Evolutionary conservation across 2,113 vertebrate species (phyloP).

Genomic region (Salvelinus sp.): DNA sequence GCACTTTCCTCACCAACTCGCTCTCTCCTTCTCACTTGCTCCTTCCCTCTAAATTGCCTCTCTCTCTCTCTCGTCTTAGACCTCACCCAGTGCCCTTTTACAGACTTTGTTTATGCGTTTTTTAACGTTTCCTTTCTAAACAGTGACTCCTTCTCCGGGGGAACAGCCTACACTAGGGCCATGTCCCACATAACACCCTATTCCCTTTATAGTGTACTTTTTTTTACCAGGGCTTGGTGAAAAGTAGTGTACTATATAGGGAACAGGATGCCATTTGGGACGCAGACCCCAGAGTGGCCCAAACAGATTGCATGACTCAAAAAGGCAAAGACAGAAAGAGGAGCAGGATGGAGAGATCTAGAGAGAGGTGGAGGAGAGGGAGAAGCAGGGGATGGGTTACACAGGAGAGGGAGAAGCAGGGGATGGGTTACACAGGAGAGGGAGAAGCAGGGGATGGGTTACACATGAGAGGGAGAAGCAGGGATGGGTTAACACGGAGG

Average conservation of each 20-base stretch:
- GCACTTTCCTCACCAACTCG: slow-evolving; percentile 53
- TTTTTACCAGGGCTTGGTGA: not conserved
- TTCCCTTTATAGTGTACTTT: no score
- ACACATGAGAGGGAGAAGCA: not conserved
- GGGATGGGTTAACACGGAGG: not conserved
- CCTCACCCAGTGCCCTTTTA: slow-evolving; percentile 10
- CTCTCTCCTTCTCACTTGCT: slow-evolving; percentile 32
- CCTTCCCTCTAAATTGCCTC: slow-evolving; percentile 3
- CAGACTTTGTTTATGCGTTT: slow-evolving; percentile 36
- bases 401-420: no score
- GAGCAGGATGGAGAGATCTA: not conserved
- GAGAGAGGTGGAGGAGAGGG: not conserved
- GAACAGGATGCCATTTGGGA: not conserved
- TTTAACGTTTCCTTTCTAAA: not conserved
- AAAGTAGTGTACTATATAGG: not conserved
- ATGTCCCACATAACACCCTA: no score
- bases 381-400: not conserved
- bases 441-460: no score
- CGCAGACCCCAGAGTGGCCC: no score
- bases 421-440: no score
- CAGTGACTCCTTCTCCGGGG: slow-evolving; percentile 7
- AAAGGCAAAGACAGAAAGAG: not conserved
- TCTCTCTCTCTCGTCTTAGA: not conserved
- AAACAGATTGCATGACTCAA: not conserved
- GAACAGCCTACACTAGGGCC: not conserved